Conservation (phyloP, 1,140 invertebrate genomes). For the Caenorhabditis remanei region DNA sequence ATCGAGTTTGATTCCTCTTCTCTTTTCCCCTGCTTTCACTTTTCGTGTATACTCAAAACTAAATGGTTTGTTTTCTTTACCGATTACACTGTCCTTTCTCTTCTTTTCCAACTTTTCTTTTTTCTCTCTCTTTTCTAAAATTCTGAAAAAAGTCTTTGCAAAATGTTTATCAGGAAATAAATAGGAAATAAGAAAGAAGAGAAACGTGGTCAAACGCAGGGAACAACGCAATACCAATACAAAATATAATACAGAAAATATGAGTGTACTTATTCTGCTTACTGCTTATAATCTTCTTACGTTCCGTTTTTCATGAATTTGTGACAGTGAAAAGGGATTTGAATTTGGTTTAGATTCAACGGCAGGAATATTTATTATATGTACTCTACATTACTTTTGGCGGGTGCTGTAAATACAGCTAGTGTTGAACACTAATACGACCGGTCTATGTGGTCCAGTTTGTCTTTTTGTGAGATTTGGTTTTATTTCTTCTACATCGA, state of each 20-base stretch:
- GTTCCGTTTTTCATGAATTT: conserved; percentile 18
- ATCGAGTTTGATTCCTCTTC: conserved; percentile 30
- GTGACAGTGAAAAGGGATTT: conserved; percentile 32
- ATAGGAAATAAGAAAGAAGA: too few relatives aligned
- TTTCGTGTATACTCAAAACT: conserved; percentile 53
- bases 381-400: conserved; percentile 34
- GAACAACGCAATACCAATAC: not conserved
- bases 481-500: not conserved
- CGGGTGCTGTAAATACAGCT: not conserved
- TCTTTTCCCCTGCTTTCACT: conserved; percentile 33
- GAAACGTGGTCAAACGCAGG: too few relatives aligned
- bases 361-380: conserved; percentile 4
- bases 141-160: not conserved
- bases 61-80: conserved; percentile 55
- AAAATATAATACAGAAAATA: not conserved
- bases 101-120: not conserved
- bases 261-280: not conserved
- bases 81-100: conserved; percentile 55
- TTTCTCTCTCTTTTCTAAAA: not conserved
- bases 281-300: conserved; percentile 47
- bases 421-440: conserved; percentile 42
- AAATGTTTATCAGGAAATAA: not conserved
- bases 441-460: conserved; percentile 44
- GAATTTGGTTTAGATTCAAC: not conserved
- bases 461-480: not conserved